Evolutionary conservation across 2,888 invertebrate species (phyloP).

Genomic region (Sesia apiformis): DNA sequence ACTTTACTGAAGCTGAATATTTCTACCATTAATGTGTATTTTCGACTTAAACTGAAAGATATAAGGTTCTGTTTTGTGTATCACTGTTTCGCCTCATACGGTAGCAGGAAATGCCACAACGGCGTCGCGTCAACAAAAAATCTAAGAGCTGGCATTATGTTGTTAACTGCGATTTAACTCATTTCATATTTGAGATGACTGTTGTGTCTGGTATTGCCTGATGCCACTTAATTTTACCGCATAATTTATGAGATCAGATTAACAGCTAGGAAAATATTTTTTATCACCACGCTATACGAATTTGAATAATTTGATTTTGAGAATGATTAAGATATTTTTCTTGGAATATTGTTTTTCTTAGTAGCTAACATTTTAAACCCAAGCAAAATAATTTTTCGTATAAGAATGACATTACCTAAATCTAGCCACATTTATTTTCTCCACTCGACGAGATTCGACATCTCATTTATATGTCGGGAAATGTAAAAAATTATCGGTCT

Average conservation of each 20-base stretch:
- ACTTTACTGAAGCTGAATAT: slow-evolving; percentile 37
- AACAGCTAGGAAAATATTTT: background rate
- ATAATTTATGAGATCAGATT: slow-evolving; percentile 30
- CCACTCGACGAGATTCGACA: no score
- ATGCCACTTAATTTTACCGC: slow-evolving; percentile 57
- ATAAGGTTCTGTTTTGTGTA: slow-evolving; percentile 23
- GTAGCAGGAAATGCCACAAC: slow-evolving; percentile 68
- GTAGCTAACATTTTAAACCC: no score
- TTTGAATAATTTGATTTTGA: no score
- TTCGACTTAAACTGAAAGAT: slow-evolving; percentile 17
- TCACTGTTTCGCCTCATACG: slow-evolving; percentile 18
- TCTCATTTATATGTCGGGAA: no score
- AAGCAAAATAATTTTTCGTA: no score
- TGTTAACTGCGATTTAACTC: slow-evolving; percentile 68
- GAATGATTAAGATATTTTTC: no score
- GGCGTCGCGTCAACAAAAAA: slow-evolving; percentile 63
- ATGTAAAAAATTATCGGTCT: no score
- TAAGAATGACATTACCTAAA: no score
- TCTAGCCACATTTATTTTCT: no score
- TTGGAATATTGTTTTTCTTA: no score
- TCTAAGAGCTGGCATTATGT: slow-evolving; percentile 63
- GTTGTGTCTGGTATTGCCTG: slow-evolving; percentile 51
- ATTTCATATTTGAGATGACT: slow-evolving; percentile 66
- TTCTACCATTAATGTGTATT: slow-evolving; percentile 15
- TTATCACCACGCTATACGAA: no score